Evolutionary conservation across 2,113 vertebrate genomes (phyloP).

Genomic region (Calidris pygmaea): DNA sequence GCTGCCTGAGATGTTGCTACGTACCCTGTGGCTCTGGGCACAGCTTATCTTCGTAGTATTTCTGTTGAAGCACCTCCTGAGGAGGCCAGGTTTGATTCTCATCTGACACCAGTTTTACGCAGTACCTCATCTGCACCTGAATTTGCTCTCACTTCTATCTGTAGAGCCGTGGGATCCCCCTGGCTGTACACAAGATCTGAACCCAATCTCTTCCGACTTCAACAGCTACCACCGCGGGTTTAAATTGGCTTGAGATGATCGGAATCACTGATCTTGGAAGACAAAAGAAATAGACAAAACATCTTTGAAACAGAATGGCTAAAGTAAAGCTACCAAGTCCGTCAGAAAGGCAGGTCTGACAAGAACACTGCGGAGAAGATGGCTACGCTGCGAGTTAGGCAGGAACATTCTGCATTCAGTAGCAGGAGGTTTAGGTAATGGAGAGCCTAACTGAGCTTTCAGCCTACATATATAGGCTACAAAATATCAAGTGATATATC

Average conservation of each 20-base stretch:
- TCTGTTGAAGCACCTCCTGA: neutral
- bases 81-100: neutral
- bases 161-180: fast-evolving
- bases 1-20: neutral
- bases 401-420: neutral
- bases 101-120: neutral
- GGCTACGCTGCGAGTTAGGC: neutral
- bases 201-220: neutral
- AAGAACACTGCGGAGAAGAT: neutral
- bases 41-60: neutral
- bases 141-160: neutral
- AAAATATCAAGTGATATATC: neutral
- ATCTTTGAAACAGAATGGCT: conserved; percentile 1
- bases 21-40: neutral
- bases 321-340: neutral
- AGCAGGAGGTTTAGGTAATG: neutral
- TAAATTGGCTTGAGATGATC: neutral
- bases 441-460: neutral
- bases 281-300: conserved; percentile 16
- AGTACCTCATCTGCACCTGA: neutral
- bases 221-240: neutral
- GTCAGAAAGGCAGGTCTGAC: neutral
- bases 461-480: neutral
- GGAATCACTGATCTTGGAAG: conserved; percentile 33
- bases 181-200: neutral